phyloP scores from a whole-genome alignment of 2,797 vertebrate genomes.

The Momotus momota region DNA sequence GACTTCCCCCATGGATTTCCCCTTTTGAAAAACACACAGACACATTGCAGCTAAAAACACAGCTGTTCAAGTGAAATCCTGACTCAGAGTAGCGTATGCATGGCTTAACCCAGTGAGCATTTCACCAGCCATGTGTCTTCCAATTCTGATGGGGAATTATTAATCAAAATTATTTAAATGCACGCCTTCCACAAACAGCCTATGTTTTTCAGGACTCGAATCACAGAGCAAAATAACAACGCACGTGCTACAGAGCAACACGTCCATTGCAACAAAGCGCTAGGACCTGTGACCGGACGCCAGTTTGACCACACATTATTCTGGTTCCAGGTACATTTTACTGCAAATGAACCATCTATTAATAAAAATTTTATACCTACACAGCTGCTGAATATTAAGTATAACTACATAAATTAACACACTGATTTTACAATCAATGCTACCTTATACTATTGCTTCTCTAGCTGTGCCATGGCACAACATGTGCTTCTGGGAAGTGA shows the following conservation, averaged over 20 bases:
- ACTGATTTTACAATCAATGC: neutral
- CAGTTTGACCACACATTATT: neutral
- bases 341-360: neutral
- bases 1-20: neutral
- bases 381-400: neutral
- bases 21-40: neutral
- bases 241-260: neutral
- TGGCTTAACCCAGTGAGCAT: neutral
- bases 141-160: neutral
- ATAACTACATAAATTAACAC: neutral
- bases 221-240: neutral
- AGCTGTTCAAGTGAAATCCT: slow-evolving; percentile 16
- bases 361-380: neutral
- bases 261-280: neutral
- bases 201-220: neutral
- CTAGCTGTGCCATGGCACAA: neutral
- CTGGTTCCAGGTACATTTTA: neutral
- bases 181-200: neutral
- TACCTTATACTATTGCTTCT: neutral
- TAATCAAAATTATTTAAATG: neutral
- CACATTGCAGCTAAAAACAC: neutral
- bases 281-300: neutral
- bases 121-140: neutral
- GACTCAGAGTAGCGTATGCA: fast-evolving
- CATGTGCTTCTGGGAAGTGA: fast-evolving